Conservation (phyloP, 2,888 invertebrate genomes). For the Exephanes ischioxanthus region DNA sequence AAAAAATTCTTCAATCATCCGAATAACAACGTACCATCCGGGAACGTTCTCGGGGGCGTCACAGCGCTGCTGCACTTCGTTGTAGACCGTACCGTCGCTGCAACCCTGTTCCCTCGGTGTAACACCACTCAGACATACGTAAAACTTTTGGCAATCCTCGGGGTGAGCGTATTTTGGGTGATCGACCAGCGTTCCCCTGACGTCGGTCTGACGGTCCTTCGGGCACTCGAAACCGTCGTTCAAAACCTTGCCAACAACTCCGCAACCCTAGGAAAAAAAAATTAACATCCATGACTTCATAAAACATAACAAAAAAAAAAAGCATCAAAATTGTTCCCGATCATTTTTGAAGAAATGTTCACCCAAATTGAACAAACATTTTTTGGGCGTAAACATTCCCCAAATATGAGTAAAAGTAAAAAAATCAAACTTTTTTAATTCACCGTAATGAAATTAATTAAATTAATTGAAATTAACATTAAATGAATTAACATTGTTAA, state of each 20-base stretch:
- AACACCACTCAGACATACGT: slow-evolving; percentile 94
- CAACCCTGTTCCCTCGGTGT: slow-evolving; percentile 96
- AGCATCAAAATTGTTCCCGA: no score
- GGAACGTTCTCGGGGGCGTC: slow-evolving; percentile 96
- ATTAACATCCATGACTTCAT: background rate
- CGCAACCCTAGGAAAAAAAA: slow-evolving; percentile 78
- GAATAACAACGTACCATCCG: slow-evolving; percentile 90
- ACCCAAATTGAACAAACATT: no score
- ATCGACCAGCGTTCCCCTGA: slow-evolving; percentile 90
- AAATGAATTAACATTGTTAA: slow-evolving; percentile 84
- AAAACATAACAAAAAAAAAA: slow-evolving; percentile 24
- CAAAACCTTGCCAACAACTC: slow-evolving; percentile 86
- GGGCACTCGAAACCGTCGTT: slow-evolving; percentile 95
- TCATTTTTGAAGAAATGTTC: no score
- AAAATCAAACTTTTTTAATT: background rate
- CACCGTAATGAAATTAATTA: slow-evolving; percentile 74
- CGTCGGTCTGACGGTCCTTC: slow-evolving; percentile 88
- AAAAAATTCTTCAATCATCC: slow-evolving; percentile 18
- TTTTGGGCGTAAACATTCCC: no score
- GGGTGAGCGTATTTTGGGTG: slow-evolving; percentile 95
- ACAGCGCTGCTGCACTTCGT: slow-evolving; percentile 93
- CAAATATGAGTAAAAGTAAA: slow-evolving; percentile 60
- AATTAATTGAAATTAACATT: slow-evolving; percentile 82
- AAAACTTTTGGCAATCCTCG: slow-evolving; percentile 96
- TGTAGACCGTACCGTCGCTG: slow-evolving; percentile 95